Evolutionary conservation across 2,797 vertebrate genomes (phyloP), one percentile per base, ranked within the genome.

Genomic region (Neoniphon sammara): DNA sequence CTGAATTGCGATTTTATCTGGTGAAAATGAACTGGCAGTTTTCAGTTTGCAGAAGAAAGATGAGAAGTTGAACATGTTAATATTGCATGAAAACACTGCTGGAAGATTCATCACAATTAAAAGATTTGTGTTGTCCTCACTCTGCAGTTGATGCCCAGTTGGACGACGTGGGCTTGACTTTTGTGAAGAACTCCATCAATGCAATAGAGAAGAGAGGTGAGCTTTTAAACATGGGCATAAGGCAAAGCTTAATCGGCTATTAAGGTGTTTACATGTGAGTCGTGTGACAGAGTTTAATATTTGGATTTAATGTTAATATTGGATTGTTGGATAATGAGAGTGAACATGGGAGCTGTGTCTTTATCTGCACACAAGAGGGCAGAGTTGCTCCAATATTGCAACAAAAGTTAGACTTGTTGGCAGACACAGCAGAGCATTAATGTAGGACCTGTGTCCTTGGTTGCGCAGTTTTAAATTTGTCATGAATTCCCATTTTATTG

Each of bases 151-250:
- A 96, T 81, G 96, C 96, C 42, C 97, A 97, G 46, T 83, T 99
- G 92, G 96, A 99, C 93, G 95, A 96, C 2, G 89, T 95, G 69
- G 98, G 98, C n/a, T 94, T 98, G 85, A 90, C 86, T 57, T 88
- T 99, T 93, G 91, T 99, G 88, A 97, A 94, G 93, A 98, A 97
- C 78, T 96, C 96, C 75, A 97, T 99, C 89, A 94, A 80, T 57
- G 96, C 96, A 39, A 93, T 99, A 66, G 98, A 99, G 88, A 94
- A 87, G 8, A 95, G 97, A 96, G 97, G 98, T 95, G 77, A 92
- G 89, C 42, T 58, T 61, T 14, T 21, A 4, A 21, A 42, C 64
- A 17, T 50, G 3, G 6, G 46, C 3, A 30, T 23, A 23, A 9
- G 1, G 4, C 42, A 27, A 82, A 10, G 17, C 20, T 36, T 12